Percentiles rank a stretch among this genome's conserved stretches.
Evolutionary conservation across 2,797 vertebrate species (phyloP).

Genomic region (Crenichthys baileyi): DNA sequence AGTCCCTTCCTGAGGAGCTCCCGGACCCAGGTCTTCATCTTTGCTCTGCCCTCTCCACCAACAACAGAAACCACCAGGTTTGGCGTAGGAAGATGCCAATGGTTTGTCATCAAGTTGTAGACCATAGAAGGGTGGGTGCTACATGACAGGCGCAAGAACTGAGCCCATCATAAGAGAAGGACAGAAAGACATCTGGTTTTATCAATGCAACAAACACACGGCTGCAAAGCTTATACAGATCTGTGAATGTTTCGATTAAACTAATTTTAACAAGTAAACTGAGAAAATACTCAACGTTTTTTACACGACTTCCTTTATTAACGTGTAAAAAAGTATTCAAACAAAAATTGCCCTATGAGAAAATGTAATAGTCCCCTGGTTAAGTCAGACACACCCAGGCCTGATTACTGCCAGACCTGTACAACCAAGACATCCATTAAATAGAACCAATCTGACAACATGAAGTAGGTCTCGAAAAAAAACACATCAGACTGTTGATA

Average conservation of each 20-base stretch:
- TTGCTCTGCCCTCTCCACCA: slow-evolving; percentile 79
- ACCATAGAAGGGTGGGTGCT: slow-evolving; percentile 78
- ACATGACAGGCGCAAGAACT: slow-evolving; percentile 91
- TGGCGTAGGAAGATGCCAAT: slow-evolving; percentile 85
- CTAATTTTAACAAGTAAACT: too few species aligned
- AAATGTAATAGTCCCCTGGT: too few species aligned
- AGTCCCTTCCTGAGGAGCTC: slow-evolving; percentile 89
- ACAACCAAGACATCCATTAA: too few species aligned
- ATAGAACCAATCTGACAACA: too few species aligned
- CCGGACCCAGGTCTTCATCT: slow-evolving; percentile 88
- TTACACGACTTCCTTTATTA: too few species aligned
- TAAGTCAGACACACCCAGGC: too few species aligned
- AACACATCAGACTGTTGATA: too few species aligned
- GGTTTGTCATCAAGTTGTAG: slow-evolving; percentile 83
- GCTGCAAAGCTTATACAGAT: neutral
- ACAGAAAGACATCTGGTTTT: neutral
- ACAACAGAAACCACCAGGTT: slow-evolving; percentile 92
- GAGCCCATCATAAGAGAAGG: slow-evolving; percentile 7
- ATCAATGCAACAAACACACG: neutral
- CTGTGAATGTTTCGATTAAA: neutral
- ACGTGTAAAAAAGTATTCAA: too few species aligned
- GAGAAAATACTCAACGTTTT: too few species aligned
- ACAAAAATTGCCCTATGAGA: too few species aligned
- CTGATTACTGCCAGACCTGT: too few species aligned
- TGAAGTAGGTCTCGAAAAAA: too few species aligned